Conservation (phyloP, 2,113 vertebrate genomes). For the Haemorhous mexicanus region DNA sequence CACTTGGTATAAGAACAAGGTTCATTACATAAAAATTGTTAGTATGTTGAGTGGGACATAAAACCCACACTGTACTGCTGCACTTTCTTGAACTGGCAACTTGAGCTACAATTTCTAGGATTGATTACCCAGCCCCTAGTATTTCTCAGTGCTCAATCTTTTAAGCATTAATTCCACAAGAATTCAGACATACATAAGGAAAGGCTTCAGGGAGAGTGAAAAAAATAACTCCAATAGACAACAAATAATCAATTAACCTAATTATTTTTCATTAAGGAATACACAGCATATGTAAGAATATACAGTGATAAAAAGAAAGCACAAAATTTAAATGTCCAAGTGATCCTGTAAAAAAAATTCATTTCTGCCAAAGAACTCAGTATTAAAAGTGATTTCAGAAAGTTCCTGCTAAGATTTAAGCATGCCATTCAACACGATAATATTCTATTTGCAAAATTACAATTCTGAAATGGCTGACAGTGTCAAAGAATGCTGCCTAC, state of each 20-base stretch:
- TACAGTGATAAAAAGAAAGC: background rate
- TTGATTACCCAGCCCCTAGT: background rate
- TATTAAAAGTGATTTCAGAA: background rate
- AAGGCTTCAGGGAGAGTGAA: background rate
- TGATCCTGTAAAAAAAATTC: background rate
- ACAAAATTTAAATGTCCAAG: background rate
- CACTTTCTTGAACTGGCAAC: background rate
- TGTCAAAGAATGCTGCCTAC: background rate
- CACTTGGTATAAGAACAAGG: background rate
- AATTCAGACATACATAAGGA: background rate
- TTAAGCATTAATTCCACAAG: background rate
- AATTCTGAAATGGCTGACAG: background rate
- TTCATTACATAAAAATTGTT: constrained; percentile 24
- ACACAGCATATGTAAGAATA: background rate
- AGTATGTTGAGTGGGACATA: constrained; percentile 12
- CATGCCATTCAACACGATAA: background rate
- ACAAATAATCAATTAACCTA: background rate
- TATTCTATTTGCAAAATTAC: background rate
- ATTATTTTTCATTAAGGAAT: background rate
- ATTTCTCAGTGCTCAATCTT: background rate
- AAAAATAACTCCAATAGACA: background rate
- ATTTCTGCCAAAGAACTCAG: background rate
- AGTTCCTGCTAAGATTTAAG: background rate
- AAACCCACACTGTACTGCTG: background rate
- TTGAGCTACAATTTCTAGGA: background rate